phyloP scores from a whole-genome alignment of 2,113 vertebrate genomes.

The Myxocyprinus asiaticus region DNA sequence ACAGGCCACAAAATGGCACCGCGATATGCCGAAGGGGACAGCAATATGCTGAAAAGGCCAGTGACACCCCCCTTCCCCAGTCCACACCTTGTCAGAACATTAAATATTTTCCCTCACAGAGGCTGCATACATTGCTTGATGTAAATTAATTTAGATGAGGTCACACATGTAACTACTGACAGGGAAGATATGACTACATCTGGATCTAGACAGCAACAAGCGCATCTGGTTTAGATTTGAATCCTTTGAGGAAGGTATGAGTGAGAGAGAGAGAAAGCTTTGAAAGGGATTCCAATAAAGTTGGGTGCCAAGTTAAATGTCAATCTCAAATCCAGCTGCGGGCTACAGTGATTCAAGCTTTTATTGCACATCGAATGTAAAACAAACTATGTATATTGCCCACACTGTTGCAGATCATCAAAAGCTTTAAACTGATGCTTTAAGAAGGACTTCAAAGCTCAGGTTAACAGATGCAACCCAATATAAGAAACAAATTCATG shows the following conservation, averaged over 20 bases:
- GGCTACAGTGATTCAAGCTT: constrained; percentile 28
- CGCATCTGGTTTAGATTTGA: constrained; percentile 13
- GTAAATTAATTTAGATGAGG: not conserved
- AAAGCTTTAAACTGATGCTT: not conserved
- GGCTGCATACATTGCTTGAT: not conserved
- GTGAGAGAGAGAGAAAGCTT: not conserved
- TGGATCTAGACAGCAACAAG: constrained; percentile 3
- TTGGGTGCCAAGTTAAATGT: constrained; percentile 28
- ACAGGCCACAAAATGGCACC: too few species aligned
- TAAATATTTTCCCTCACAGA: not conserved
- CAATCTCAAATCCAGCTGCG: constrained; percentile 16
- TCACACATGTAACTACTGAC: constrained; percentile 6
- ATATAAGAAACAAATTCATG: not conserved
- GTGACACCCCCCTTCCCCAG: too few species aligned
- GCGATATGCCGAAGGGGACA: too few species aligned
- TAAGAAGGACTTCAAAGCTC: not conserved
- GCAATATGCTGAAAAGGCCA: too few species aligned
- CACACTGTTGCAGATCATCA: constrained; percentile 14
- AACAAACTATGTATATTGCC: constrained; percentile 19
- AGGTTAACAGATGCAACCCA: not conserved
- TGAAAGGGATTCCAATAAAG: not conserved
- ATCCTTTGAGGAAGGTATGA: constrained; percentile 27
- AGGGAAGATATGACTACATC: constrained; percentile 1
- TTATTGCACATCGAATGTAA: constrained; percentile 30
- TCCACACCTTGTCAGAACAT: too few species aligned